Evolutionary conservation across 2,888 invertebrate genomes (phyloP).

Genomic region (Noctua janthina): DNA sequence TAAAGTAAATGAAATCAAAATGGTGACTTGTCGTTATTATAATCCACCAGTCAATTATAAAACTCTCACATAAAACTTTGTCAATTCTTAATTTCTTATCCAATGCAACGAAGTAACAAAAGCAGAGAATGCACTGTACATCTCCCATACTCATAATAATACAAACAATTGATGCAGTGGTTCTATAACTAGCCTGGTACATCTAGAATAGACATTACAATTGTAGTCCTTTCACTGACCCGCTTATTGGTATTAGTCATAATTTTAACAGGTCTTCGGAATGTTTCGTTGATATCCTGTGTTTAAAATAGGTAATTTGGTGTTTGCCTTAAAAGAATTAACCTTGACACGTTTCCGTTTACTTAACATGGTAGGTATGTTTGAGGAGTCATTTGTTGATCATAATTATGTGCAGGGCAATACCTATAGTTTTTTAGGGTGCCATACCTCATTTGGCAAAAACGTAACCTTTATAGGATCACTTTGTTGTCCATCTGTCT

Average conservation of each 20-base stretch:
- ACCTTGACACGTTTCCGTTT: neutral
- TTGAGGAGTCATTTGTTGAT: neutral
- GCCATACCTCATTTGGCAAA: too few species aligned
- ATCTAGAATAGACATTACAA: slow-evolving; percentile 2
- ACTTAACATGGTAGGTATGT: neutral
- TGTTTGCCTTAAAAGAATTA: neutral
- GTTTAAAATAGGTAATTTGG: neutral
- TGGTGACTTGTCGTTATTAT: neutral
- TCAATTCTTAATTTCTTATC: slow-evolving; percentile 8
- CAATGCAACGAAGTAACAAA: slow-evolving; percentile 22
- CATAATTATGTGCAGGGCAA: too few species aligned
- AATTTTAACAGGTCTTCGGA: slow-evolving; percentile 23
- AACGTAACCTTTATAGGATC: too few species aligned
- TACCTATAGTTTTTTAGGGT: neutral
- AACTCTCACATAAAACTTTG: slow-evolving; percentile 17
- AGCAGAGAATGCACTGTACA: neutral
- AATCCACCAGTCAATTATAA: slow-evolving; percentile 5
- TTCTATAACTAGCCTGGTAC: neutral
- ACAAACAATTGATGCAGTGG: slow-evolving; percentile 15
- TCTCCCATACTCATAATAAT: neutral
- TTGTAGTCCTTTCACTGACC: slow-evolving; percentile 39
- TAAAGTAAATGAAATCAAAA: neutral
- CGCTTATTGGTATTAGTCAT: slow-evolving; percentile 23
- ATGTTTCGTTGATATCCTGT: slow-evolving; percentile 17
- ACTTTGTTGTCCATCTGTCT: too few species aligned